Percentiles rank a stretch among this genome's conserved stretches.
These are phyloP conservation scores for Nycticryphes semicollaris DNA, from an alignment of 2,113 vertebrate species.

Conservation along the genomic window DNA sequence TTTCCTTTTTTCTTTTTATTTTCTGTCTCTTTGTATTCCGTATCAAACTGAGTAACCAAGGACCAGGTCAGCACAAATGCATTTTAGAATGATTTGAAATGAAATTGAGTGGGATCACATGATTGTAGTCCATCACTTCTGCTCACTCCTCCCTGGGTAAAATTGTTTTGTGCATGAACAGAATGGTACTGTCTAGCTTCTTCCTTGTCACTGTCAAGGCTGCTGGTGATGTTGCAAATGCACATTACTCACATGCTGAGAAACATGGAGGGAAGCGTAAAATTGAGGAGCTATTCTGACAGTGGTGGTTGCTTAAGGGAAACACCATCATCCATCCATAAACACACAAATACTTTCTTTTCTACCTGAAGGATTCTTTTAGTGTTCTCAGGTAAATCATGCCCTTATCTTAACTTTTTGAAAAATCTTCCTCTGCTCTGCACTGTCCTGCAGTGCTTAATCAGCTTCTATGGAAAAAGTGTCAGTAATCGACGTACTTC, in stretches of 20 bases:
- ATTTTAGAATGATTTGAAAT: slow-evolving; percentile 25
- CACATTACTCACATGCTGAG: not conserved
- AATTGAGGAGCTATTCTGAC: not conserved
- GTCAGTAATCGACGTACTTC: not conserved
- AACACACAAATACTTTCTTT: not conserved
- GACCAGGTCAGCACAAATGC: not conserved
- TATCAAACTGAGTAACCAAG: not conserved
- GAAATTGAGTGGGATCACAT: not conserved
- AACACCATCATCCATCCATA: not conserved
- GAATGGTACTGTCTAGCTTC: not conserved
- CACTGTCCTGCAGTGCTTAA: not conserved
- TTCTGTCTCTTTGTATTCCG: not conserved
- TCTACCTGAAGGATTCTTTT: not conserved
- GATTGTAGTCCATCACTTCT: not conserved
- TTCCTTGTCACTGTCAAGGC: slow-evolving; percentile 31
- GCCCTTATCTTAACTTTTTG: not conserved
- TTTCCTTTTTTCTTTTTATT: not conserved
- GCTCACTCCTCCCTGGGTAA: not conserved
- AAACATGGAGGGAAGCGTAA: not conserved
- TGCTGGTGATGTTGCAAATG: slow-evolving; percentile 4
- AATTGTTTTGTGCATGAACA: slow-evolving; percentile 28
- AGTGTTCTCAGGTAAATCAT: not conserved
- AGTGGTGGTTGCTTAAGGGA: not conserved
- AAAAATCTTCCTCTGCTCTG: not conserved
- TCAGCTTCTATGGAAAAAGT: not conserved